These are phyloP conservation scores for Drosophila eohydei DNA, from an alignment of 2,888 invertebrate genomes.

Conservation along the genomic window DNA sequence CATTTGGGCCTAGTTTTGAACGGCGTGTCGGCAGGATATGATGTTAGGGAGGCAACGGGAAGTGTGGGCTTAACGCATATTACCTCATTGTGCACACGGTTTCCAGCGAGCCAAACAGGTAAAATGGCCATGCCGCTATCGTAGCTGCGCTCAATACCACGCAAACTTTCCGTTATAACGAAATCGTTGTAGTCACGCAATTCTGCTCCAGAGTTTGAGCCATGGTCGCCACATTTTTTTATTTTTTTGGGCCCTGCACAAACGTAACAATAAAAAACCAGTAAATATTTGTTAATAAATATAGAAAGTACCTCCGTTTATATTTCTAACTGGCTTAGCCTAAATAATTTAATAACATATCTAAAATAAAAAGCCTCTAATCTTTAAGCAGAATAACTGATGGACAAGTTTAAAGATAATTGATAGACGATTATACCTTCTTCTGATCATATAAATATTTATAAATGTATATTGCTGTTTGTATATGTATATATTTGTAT, in stretches of 20 bases:
- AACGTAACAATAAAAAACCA: constrained; percentile 35
- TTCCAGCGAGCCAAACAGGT: constrained; percentile 93
- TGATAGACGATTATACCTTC: no score
- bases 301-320: no score
- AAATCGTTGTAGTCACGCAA: constrained; percentile 86
- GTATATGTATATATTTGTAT: no score
- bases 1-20: constrained; percentile 55
- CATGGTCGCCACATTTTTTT: constrained; percentile 75
- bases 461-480: no score
- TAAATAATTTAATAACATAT: no score
- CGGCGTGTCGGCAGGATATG: constrained; percentile 39
- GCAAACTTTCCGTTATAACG: constrained; percentile 91
- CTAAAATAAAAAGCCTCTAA: no score
- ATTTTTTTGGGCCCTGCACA: constrained; percentile 52
- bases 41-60: not conserved
- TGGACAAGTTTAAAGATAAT: no score
- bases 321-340: no score
- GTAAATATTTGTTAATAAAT: not conserved
- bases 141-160: constrained; percentile 89
- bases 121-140: constrained; percentile 89
- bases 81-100: constrained; percentile 89
- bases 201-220: constrained; percentile 81
- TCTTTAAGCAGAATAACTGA: no score
- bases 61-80: constrained; percentile 55
- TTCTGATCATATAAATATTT: no score